Evolutionary conservation across 2,113 vertebrate species (phyloP).

Genomic region (Rhombomys opimus): DNA sequence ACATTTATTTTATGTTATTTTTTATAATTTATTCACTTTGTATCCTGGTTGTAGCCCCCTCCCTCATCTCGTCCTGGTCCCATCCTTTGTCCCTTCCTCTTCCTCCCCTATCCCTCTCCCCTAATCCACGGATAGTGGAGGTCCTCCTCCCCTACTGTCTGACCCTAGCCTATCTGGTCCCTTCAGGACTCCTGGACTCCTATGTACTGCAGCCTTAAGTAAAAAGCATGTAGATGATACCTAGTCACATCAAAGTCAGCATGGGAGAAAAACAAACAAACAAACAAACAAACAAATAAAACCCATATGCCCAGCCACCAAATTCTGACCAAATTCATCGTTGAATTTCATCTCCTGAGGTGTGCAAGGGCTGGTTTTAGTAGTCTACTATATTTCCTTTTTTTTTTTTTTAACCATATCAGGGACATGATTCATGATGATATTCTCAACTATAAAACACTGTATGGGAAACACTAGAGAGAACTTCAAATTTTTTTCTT

Average conservation of each 20-base stretch:
- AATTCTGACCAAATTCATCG: not conserved
- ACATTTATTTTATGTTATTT: not conserved
- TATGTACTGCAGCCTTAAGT: not conserved
- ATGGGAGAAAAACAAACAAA: not conserved
- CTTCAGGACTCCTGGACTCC: not conserved
- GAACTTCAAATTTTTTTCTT: not conserved
- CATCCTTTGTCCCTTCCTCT: no score
- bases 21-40: no score
- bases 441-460: slow-evolving; percentile 44
- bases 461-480: not conserved
- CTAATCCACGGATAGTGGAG: no score
- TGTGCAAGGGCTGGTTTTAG: not conserved
- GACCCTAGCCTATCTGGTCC: no score
- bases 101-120: no score
- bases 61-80: no score
- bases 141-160: no score
- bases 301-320: not conserved
- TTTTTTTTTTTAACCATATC: not conserved
- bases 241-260: not conserved
- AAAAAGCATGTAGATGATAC: not conserved
- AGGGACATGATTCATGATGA: not conserved
- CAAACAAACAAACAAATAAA: not conserved
- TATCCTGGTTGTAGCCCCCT: no score
- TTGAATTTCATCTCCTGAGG: not conserved
- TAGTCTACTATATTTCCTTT: not conserved